These are phyloP conservation scores for Parthenolecanium corni DNA, from an alignment of 2,888 invertebrate genomes.

Conservation along the genomic window DNA sequence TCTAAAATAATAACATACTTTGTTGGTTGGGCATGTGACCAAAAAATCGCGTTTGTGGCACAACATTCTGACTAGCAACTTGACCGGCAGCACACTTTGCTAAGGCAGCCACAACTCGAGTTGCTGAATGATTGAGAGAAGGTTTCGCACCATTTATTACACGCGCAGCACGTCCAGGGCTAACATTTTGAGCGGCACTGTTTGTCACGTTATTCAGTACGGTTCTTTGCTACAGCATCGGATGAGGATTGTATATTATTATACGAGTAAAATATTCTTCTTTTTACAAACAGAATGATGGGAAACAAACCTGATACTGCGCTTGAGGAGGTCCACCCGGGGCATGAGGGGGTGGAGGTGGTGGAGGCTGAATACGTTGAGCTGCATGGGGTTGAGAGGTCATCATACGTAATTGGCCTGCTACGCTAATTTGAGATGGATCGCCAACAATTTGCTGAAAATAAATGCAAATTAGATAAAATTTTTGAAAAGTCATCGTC, in stretches of 20 bases:
- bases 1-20: constrained; percentile 38
- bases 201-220: constrained; percentile 34
- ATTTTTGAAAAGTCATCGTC: not conserved
- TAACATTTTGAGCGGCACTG: constrained; percentile 23
- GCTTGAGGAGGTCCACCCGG: constrained; percentile 18
- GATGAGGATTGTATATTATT: too few relatives aligned
- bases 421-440: constrained; percentile 40
- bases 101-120: constrained; percentile 35
- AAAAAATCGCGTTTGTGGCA: constrained; percentile 66
- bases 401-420: constrained; percentile 55
- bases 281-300: not conserved
- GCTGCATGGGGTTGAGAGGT: constrained; percentile 67
- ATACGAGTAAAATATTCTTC: too few relatives aligned
- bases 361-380: constrained; percentile 40
- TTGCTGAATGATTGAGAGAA: constrained; percentile 32
- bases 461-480: not conserved
- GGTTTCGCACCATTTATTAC: constrained; percentile 21
- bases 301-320: constrained; percentile 29
- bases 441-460: constrained; percentile 25
- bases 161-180: constrained; percentile 24
- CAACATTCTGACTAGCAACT: constrained; percentile 44
- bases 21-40: constrained; percentile 88
- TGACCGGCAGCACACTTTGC: constrained; percentile 36
- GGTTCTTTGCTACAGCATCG: constrained; percentile 30
- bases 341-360: constrained; percentile 25